Conservation (phyloP, 2,888 invertebrate species). For the Mimachlamys varia region DNA sequence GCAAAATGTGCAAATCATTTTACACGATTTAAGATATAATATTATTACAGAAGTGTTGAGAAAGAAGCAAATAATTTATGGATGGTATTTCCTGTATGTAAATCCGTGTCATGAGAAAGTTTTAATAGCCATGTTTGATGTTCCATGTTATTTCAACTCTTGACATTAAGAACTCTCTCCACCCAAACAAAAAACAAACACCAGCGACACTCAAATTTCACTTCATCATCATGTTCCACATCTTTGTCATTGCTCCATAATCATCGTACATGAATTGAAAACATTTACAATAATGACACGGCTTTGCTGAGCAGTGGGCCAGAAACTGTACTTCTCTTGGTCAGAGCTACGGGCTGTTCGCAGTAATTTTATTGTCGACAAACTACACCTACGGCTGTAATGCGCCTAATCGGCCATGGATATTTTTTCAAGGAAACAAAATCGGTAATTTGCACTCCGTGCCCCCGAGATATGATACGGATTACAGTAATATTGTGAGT, state of each 20-base stretch:
- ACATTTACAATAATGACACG: neutral
- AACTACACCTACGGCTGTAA: neutral
- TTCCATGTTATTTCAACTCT: neutral
- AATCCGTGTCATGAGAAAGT: too few relatives aligned
- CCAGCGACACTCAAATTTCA: neutral
- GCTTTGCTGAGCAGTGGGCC: neutral
- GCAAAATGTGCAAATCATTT: neutral
- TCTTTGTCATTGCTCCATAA: neutral
- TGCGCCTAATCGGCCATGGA: slow-evolving; percentile 16
- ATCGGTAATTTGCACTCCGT: slow-evolving; percentile 16
- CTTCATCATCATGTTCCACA: neutral
- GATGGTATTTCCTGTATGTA: too few relatives aligned
- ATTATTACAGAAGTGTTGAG: too few relatives aligned
- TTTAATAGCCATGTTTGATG: neutral
- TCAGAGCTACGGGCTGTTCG: slow-evolving; percentile 8
- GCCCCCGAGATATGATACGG: neutral
- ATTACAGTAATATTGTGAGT: neutral
- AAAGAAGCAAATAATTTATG: too few relatives aligned
- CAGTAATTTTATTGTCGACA: neutral
- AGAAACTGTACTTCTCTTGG: neutral
- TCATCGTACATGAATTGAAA: slow-evolving; percentile 19
- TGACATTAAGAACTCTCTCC: neutral
- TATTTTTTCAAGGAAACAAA: slow-evolving; percentile 27
- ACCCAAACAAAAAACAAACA: slow-evolving; percentile 5
- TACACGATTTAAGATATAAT: neutral